Base-by-base conservation (phyloP, 2,888 invertebrate species). In the Amphipyra tragopoginis region DNA sequence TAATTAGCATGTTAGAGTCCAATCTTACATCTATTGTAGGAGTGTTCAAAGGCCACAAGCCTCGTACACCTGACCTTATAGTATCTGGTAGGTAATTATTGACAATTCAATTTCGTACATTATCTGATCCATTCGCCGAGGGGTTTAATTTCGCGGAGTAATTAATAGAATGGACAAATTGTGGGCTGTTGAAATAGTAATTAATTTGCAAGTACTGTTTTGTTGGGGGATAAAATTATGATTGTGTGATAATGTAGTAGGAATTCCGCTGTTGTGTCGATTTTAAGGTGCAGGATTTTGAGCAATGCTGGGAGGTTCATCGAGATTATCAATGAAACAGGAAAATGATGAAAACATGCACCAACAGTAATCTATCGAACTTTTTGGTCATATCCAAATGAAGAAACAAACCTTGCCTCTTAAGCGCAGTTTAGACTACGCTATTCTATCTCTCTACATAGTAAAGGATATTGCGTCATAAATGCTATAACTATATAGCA, bases 71-170 rank as follows among this genome's bases (percentile, higher is more conserved):
- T 76, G 80, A 79, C 79, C 78, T 64, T 56, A 50, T 29, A 29
- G 15, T 65, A 76, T 73, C 80, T 75, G 75, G 86, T 86, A 92
- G 75, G 86, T 86, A 92, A 92, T 93, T 92, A 93, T 90, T 92
- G 92, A 93, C 92, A 91, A 91, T 91, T 93, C 92, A 92, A 93
- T 93, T 91, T 88, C 77, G 79, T 65, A 67, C 71, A 72, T 84
- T 92, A 93, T 92, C 92, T 81, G 93, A 93, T 92, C 80, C 75
- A 61, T 72, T 76, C 74, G 68, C 80, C 82, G 81, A 79, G 86
- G 64, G 72, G 75, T 62, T 75, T 72, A 77, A 76, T 75, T 77
- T 75, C 72, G 53, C 48, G 29, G 26, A 45, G 72, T 69, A 77
- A 77, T 77, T 77, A 77, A 72, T 75, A 60, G 68, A 65, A 68